Conservation (phyloP, 2,113 vertebrate genomes). For the Synodontis membranacea region DNA sequence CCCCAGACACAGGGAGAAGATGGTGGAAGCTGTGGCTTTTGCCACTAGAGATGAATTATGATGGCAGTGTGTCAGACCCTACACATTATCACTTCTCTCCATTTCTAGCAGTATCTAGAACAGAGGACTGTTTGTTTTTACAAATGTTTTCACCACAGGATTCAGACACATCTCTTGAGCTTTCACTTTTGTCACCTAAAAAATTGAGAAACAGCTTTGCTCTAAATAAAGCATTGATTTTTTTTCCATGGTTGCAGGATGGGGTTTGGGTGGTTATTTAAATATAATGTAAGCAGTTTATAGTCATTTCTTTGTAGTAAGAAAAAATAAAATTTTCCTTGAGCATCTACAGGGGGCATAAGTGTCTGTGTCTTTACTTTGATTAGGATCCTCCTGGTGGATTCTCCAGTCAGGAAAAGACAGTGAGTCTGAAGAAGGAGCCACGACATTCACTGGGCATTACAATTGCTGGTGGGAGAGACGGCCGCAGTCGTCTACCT, state of each 20-base stretch:
- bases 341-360: background rate
- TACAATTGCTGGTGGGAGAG: slow-evolving; percentile 88
- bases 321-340: background rate
- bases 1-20: slow-evolving; percentile 66
- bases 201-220: background rate
- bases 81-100: slow-evolving; percentile 60
- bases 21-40: slow-evolving; percentile 66
- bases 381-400: slow-evolving; percentile 81
- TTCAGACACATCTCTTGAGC: slow-evolving; percentile 48
- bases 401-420: slow-evolving; percentile 84
- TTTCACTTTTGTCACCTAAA: slow-evolving; percentile 39
- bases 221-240: background rate
- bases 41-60: slow-evolving; percentile 69
- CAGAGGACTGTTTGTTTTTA: slow-evolving; percentile 71
- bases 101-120: slow-evolving; percentile 64
- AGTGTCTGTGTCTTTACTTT: slow-evolving; percentile 27
- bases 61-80: slow-evolving; percentile 65
- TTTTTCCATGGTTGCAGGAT: background rate
- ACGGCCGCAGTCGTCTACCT: slow-evolving; percentile 84
- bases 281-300: background rate
- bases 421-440: slow-evolving; percentile 86
- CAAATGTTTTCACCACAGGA: slow-evolving; percentile 58
- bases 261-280: background rate
- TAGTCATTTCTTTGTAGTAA: background rate
- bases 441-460: slow-evolving; percentile 87